phyloP scores from a whole-genome alignment of 30 jellyfish, hydroid and myxozoan genomes.

The Thelohanellus kitauei region DNA sequence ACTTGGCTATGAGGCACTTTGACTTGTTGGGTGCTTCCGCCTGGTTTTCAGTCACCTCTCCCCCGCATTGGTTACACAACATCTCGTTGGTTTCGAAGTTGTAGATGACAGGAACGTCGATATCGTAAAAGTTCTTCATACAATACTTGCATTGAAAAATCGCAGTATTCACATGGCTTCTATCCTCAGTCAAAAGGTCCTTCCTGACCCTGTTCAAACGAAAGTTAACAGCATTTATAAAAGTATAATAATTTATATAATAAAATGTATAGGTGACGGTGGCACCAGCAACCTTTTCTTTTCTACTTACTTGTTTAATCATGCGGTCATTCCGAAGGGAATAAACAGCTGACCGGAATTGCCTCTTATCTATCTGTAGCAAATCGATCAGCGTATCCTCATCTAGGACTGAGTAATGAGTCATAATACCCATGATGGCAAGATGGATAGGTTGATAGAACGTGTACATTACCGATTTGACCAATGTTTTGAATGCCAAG shows the following conservation, averaged over 20 bases:
- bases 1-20: slow-evolving; percentile 35
- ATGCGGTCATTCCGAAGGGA: slow-evolving; percentile 32
- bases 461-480: slow-evolving; percentile 51
- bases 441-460: slow-evolving; percentile 64
- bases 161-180: slow-evolving; percentile 63
- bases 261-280: slow-evolving; percentile 32
- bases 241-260: slow-evolving; percentile 37
- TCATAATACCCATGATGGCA: slow-evolving; percentile 25
- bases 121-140: slow-evolving; percentile 30
- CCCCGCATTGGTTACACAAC: slow-evolving; percentile 49
- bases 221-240: slow-evolving; percentile 67
- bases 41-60: slow-evolving; percentile 56
- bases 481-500: slow-evolving; percentile 49
- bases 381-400: slow-evolving; percentile 49
- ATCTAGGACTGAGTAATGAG: slow-evolving; percentile 47
- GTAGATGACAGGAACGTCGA: slow-evolving; percentile 45
- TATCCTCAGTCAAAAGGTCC: slow-evolving; percentile 55
- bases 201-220: slow-evolving; percentile 48
- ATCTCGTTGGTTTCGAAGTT: slow-evolving; percentile 35
- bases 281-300: slow-evolving; percentile 54
- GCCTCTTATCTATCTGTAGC: slow-evolving; percentile 55
- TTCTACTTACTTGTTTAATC: slow-evolving; percentile 46
- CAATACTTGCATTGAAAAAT: slow-evolving; percentile 44
- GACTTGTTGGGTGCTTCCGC: slow-evolving; percentile 16
- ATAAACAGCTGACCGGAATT: slow-evolving; percentile 37